phyloP scores from a whole-genome alignment of 1,140 invertebrate genomes.

The Aleiodes sp. region DNA sequence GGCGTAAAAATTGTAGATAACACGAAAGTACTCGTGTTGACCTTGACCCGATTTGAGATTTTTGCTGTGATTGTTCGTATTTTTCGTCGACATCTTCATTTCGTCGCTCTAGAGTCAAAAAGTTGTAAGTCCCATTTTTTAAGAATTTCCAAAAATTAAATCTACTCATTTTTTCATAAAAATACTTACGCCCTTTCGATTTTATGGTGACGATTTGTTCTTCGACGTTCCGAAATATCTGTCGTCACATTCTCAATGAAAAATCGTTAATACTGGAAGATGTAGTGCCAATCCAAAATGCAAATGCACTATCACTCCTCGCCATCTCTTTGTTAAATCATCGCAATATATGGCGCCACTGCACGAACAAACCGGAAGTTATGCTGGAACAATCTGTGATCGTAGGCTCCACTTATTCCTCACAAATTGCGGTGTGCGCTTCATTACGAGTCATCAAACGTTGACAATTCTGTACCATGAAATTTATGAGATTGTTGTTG shows the following conservation, averaged over 20 bases:
- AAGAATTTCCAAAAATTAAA: no score
- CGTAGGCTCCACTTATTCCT: not conserved
- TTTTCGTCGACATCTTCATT: not conserved
- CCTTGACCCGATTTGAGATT: constrained; percentile 11
- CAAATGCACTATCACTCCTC: constrained; percentile 23
- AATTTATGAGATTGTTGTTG: no score
- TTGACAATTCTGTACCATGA: no score
- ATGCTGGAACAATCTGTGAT: constrained; percentile 11
- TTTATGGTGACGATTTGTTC: not conserved
- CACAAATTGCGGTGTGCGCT: not conserved
- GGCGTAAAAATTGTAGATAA: not conserved
- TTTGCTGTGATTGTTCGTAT: not conserved
- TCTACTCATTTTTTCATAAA: no score
- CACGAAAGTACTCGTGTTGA: not conserved
- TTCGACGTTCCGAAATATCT: not conserved
- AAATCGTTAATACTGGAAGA: not conserved
- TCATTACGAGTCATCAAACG: not conserved
- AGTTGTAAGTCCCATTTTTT: no score
- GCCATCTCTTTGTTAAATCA: not conserved
- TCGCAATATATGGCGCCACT: not conserved
- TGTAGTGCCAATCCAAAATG: constrained; percentile 35
- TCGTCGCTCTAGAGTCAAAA: no score
- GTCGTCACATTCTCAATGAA: not conserved
- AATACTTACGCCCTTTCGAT: no score
- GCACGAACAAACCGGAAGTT: constrained; percentile 10